A percentile compares a stretch with the other conserved stretches of the same genome.
phyloP scores from a whole-genome alignment of 2,888 invertebrate genomes.

The Sympetrum striolatum region DNA sequence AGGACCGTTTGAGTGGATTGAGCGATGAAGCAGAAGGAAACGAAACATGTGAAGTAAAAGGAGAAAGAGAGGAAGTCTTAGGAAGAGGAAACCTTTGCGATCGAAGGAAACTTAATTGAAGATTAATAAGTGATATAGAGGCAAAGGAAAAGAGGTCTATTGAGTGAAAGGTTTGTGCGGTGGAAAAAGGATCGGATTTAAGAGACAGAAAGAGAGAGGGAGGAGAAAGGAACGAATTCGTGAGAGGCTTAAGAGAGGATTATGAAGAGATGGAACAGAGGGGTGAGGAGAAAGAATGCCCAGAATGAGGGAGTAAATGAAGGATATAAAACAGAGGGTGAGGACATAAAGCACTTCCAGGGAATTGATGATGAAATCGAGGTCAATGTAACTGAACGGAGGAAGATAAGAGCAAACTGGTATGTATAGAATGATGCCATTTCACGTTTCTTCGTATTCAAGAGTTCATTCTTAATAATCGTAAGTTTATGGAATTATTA shows the following conservation, averaged over 20 bases:
- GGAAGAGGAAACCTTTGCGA: background rate
- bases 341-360: background rate
- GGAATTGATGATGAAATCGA: background rate
- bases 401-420: too few species aligned
- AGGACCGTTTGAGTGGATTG: background rate
- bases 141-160: background rate
- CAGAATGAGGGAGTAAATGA: background rate
- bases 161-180: background rate
- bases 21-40: background rate
- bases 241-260: background rate
- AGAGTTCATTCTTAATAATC: too few species aligned
- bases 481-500: too few species aligned
- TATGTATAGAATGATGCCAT: too few species aligned
- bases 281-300: background rate
- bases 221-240: background rate
- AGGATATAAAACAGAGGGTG: background rate
- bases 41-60: background rate
- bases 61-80: background rate
- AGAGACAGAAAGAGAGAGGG: background rate
- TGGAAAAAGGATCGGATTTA: background rate
- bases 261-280: background rate
- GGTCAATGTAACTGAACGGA: background rate
- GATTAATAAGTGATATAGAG: background rate
- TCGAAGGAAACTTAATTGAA: background rate
- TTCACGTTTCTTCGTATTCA: too few species aligned